Evolutionary conservation across 2,113 vertebrate genomes (phyloP).

Genomic region (Oreocharis arfaki): DNA sequence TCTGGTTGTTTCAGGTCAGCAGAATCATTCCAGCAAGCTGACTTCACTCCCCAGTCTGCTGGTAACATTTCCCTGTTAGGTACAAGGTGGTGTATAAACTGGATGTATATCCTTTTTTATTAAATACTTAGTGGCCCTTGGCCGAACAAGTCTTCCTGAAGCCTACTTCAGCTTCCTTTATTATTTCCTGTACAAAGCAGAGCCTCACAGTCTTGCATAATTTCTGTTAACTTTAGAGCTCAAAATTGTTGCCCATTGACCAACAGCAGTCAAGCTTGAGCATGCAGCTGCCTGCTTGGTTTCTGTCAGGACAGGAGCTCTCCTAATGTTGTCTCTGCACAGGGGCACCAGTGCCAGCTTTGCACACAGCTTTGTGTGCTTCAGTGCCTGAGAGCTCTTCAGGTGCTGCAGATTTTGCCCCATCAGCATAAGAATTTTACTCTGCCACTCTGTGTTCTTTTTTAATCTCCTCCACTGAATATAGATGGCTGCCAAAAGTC

Average conservation of each 20-base stretch:
- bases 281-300: not conserved
- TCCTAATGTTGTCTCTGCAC: not conserved
- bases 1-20: conserved; percentile 1
- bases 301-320: not conserved
- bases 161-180: not conserved
- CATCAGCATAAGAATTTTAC: not conserved
- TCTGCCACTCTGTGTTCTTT: not conserved
- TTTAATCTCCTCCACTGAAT: not conserved
- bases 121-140: not conserved
- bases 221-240: not conserved
- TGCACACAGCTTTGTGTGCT: not conserved
- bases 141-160: not conserved
- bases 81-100: not conserved
- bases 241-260: not conserved
- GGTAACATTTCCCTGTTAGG: not conserved
- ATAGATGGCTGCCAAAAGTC: not conserved
- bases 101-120: not conserved
- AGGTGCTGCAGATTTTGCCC: not conserved
- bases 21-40: not conserved
- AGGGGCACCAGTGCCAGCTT: not conserved
- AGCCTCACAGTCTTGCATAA: not conserved
- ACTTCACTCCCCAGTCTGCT: not conserved
- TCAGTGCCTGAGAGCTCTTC: not conserved
- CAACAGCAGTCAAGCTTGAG: not conserved
- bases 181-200: not conserved